Conservation (phyloP, 2,888 invertebrate species). For the Artemia sp. region DNA sequence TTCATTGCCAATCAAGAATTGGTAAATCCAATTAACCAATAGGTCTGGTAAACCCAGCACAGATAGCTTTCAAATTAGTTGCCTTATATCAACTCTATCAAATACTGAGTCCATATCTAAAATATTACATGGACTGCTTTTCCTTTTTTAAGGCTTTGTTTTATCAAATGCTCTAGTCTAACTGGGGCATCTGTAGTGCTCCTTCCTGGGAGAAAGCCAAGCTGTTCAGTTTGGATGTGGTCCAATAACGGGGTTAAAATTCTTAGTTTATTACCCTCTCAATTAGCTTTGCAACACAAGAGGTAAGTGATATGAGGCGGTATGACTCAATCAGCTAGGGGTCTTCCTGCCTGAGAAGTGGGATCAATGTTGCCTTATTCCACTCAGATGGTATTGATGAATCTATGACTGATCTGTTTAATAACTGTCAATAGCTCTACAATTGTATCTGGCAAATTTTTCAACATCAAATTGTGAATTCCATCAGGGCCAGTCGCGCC, state of each 20-base stretch:
- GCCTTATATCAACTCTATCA: constrained; percentile 6
- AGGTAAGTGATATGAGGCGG: neutral
- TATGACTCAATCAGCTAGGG: neutral
- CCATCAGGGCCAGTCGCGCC: neutral
- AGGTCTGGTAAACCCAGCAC: constrained; percentile 13
- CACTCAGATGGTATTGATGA: constrained; percentile 13
- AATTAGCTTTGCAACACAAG: neutral
- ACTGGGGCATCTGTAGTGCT: constrained; percentile 10
- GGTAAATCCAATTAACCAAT: constrained; percentile 2
- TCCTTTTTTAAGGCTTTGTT: constrained; percentile 7
- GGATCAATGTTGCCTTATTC: neutral
- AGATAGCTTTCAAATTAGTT: constrained; percentile 1
- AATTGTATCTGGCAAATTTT: constrained; percentile 6
- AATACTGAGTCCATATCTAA: constrained; percentile 10
- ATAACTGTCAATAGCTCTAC: constrained; percentile 6
- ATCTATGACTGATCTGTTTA: constrained; percentile 7
- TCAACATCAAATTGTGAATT: constrained; percentile 10
- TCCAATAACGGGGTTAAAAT: constrained; percentile 10
- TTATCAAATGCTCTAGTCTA: constrained; percentile 13
- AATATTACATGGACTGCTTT: constrained; percentile 8
- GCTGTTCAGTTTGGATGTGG: constrained; percentile 11
- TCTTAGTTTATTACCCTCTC: neutral
- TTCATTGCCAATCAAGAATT: constrained; percentile 2
- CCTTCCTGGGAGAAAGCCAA: neutral
- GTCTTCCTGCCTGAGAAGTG: neutral